phyloP scores from a whole-genome alignment of 2,888 invertebrate genomes.

The Cataglyphis albicans region DNA sequence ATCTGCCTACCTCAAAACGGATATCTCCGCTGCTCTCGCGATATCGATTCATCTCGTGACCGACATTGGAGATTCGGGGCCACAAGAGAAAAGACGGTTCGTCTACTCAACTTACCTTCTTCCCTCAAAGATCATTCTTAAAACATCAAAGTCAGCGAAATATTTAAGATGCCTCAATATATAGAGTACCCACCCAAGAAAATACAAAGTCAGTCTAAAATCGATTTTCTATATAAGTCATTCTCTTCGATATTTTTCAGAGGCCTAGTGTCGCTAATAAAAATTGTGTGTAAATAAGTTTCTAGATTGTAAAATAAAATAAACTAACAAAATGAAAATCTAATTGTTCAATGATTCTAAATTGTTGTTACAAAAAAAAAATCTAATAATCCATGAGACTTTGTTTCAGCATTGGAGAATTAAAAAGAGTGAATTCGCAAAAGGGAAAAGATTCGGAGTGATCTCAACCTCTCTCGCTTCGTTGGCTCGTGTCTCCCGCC shows the following conservation, averaged over 20 bases:
- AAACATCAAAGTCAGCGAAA: slow-evolving; percentile 26
- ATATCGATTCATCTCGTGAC: slow-evolving; percentile 16
- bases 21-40: slow-evolving; percentile 18
- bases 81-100: slow-evolving; percentile 1
- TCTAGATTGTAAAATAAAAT: neutral
- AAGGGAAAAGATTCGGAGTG: neutral
- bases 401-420: neutral
- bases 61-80: slow-evolving; percentile 8
- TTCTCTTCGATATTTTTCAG: neutral
- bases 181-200: neutral
- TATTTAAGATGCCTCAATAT: slow-evolving; percentile 1
- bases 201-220: neutral
- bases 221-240: neutral
- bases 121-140: neutral
- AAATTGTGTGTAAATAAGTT: slow-evolving; percentile 8
- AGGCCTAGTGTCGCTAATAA: neutral
- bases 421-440: neutral
- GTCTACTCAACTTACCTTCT: neutral
- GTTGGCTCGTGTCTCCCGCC: slow-evolving; percentile 8
- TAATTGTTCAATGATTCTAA: neutral
- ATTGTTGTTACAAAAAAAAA: neutral
- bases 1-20: slow-evolving; percentile 35
- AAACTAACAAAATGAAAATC: neutral
- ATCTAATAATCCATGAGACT: slow-evolving; percentile 24
- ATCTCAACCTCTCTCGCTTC: slow-evolving; percentile 37